Evolutionary conservation across 2,888 invertebrate species (phyloP), one percentile per base, ranked within the genome.

Genomic region (Rhamphomyia laevipes): DNA sequence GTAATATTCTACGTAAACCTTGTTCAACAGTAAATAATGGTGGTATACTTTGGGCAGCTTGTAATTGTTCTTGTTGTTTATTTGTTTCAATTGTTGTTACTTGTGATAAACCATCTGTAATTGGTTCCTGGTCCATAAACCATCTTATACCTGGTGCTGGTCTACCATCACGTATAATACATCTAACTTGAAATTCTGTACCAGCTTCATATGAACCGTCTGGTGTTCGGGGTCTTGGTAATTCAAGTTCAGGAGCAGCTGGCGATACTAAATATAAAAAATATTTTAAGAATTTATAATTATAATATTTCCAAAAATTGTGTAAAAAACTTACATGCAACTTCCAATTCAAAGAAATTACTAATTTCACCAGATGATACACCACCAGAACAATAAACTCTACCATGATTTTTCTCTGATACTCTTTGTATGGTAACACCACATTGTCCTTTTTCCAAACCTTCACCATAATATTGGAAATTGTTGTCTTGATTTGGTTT

Each of bases 71-170:
- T 18, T 13, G 40, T 18, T 17, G 40, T 12, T 40, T 40, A 17
- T 18, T 40, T 3, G 61, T 55, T 43, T 57, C 49, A n/a, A 60
- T 49, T 12, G 63, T 52, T 18, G 74, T 71, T 0, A 79, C 74
- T 59, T 74, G 71, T 57, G 76, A 75, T 1, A 80, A 66, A 1
- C 78, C 80, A 9, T 75, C 73, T 3, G 75, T 69, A 21, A 86
- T 71, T 1, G 74, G 77, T 51, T 80, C 76, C 41, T 82, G 77
- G 58, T 81, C 82, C 43, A 87, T 65, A 59, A 72, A 81, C 78
- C 87, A 84, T n/a, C 77, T 75, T 55, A 88, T 80, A 59, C 81
- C 85, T 1, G 87, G 85, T 0, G 81, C 80, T 0, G 88, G 88
- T 58, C 86, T 72, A 5, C 85, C 86, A 52, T 80, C 76, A 45